Base-by-base conservation (phyloP, 2,113 vertebrate genomes). In the Rhinoptilus africanus region DNA sequence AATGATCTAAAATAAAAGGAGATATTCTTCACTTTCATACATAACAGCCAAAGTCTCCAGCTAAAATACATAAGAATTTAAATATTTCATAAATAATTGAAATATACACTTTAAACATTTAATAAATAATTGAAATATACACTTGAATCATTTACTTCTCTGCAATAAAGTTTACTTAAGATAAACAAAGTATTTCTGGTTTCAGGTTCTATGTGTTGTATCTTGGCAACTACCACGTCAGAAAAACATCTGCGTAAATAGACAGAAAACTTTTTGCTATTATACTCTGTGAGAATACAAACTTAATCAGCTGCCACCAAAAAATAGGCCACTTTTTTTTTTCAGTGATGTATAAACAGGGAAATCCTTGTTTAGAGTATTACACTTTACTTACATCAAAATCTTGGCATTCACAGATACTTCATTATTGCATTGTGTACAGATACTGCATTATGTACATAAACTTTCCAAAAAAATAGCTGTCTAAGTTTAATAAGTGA, bases 1-100 rank as follows among this genome's bases (percentile, higher is more conserved):
- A 99, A 98, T 54, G 99, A 99, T 98, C 99, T 99, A 94, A 93
- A 98, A 98, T 10, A 88, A 92, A 98, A 88, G 4, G 5, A 96
- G 73, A 80, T 30, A 8, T 48, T 82, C 92, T 85, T 97, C 66
- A 97, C 87, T 91, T 93, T 85, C 66, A 45, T 30, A 62, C 10
- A 0, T 12, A 88, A 82, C 62, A 57, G 35, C 4, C 28, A 8
- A 71, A 87, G 47, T 60, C n/a, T 85, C 37, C 45, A 72, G 14
- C 63, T 63, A 75, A 45, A 37, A 53, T 18, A 75, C 8, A 0
- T 6, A 67, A 54, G 17, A 76, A 92, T 45, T 32, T 22, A 64
- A 92, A 39, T 27, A 19, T 78, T 77, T 74, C 41, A 22, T 68
- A 68, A 68, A 12, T 67, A 62, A 66, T 1, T 60, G 41, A 74